Conservation (phyloP, 2,888 invertebrate species). For the Encarsia formosa region DNA sequence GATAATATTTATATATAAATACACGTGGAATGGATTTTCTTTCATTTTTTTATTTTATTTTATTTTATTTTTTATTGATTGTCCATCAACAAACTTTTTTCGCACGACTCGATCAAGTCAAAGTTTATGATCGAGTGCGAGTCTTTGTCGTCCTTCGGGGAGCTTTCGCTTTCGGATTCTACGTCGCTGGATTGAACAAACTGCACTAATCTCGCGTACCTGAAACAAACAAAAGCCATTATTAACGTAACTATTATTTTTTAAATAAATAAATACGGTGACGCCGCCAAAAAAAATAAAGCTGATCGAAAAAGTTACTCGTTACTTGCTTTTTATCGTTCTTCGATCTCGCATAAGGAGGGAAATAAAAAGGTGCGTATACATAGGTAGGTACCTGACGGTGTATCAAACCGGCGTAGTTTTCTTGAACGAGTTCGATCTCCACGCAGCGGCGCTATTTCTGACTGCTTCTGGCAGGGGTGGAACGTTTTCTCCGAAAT, state of each 20-base stretch:
- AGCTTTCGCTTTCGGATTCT: conserved; percentile 29
- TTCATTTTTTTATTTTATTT: too few species aligned
- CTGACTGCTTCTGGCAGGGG: conserved; percentile 46
- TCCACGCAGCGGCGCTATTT: conserved; percentile 54
- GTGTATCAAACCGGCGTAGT: conserved; percentile 53
- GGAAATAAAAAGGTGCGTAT: too few species aligned
- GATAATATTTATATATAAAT: too few species aligned
- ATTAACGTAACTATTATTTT: too few species aligned
- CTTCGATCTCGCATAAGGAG: too few species aligned
- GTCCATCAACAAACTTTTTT: conserved; percentile 22
- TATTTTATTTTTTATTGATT: conserved; percentile 24
- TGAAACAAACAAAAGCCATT: conserved; percentile 27
- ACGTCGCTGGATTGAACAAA: conserved; percentile 39
- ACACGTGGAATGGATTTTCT: too few species aligned
- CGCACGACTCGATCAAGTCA: conserved; percentile 13
- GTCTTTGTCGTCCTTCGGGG: conserved; percentile 8
- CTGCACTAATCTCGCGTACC: conserved; percentile 46
- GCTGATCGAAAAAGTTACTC: too few species aligned
- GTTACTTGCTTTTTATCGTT: too few species aligned
- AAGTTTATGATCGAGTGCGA: conserved; percentile 7
- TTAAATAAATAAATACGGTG: too few species aligned
- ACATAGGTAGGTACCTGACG: too few species aligned
- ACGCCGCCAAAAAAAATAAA: too few species aligned
- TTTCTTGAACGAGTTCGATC: conserved; percentile 48
- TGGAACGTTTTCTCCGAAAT: conserved; percentile 58